Percentiles rank a stretch among this genome's conserved stretches.
These are phyloP conservation scores for Syngnathus rostellatus DNA, from an alignment of 2,797 vertebrate genomes.

Conservation along the genomic window DNA sequence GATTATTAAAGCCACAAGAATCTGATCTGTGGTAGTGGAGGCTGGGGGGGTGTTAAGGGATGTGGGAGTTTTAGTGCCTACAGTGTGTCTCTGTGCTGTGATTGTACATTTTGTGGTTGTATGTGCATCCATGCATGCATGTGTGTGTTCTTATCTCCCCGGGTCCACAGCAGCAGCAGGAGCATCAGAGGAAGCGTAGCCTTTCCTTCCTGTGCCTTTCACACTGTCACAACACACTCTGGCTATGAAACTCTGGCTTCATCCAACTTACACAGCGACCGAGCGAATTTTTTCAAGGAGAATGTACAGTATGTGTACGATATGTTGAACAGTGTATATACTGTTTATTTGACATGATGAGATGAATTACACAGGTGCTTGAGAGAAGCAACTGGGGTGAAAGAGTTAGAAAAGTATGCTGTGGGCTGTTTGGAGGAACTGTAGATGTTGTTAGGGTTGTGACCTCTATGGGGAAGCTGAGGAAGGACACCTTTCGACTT, in stretches of 20 bases:
- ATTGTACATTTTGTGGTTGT: conserved; percentile 43
- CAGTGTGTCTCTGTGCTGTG: conserved; percentile 49
- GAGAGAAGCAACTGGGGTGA: not conserved
- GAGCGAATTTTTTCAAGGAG: not conserved
- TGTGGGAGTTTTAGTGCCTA: conserved; percentile 44
- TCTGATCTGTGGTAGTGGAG: conserved; percentile 33
- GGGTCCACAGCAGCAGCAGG: conserved; percentile 62
- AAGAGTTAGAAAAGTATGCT: not conserved
- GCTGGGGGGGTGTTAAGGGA: conserved; percentile 30
- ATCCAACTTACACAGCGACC: conserved; percentile 34
- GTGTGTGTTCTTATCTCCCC: conserved; percentile 63
- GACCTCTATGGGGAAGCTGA: conserved; percentile 41
- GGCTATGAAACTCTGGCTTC: conserved; percentile 42
- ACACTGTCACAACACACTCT: conserved; percentile 66
- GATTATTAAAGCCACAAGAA: conserved; percentile 49
- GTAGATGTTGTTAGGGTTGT: conserved; percentile 17
- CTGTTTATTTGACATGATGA: not conserved
- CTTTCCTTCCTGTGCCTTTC: conserved; percentile 75
- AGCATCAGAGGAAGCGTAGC: conserved; percentile 69
- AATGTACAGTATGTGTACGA: conserved; percentile 1
- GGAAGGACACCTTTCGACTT: conserved; percentile 54
- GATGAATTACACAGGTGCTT: not conserved
- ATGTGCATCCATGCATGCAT: conserved; percentile 28
- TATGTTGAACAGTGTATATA: not conserved
- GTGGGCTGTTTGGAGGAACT: not conserved